Conservation (phyloP, 2,113 vertebrate genomes). For the Rostratula benghalensis region DNA sequence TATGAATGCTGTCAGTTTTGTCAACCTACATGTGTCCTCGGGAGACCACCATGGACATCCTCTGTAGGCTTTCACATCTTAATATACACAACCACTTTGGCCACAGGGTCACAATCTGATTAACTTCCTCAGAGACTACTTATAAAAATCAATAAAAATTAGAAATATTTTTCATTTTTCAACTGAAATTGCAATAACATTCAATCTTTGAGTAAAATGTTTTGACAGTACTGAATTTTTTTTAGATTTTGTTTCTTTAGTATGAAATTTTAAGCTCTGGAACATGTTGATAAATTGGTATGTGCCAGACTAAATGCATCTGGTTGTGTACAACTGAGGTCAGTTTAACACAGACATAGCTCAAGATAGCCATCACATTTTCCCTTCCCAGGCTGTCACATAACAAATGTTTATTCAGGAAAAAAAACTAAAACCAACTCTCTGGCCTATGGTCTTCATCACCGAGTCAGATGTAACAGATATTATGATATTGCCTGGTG, state of each 20-base stretch:
- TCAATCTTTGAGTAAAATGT: neutral
- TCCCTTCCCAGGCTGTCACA: neutral
- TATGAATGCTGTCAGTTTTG: neutral
- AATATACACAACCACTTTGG: neutral
- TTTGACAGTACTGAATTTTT: neutral
- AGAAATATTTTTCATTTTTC: neutral
- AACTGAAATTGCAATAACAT: neutral
- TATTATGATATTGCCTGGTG: neutral
- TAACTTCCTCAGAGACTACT: neutral
- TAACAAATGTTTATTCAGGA: neutral
- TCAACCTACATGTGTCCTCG: neutral
- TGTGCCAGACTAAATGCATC: neutral
- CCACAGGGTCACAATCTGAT: neutral
- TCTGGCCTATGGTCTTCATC: neutral
- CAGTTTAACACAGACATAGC: neutral
- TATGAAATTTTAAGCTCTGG: neutral
- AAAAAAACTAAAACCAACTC: neutral
- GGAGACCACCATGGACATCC: neutral
- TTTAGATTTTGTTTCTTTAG: neutral
- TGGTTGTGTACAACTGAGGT: neutral
- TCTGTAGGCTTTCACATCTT: neutral
- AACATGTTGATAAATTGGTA: neutral
- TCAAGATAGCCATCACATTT: neutral
- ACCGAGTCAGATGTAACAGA: neutral
- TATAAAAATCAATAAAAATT: neutral